Base-by-base conservation (phyloP, 2,888 invertebrate species). In the Drosophila sordidapex region DNA sequence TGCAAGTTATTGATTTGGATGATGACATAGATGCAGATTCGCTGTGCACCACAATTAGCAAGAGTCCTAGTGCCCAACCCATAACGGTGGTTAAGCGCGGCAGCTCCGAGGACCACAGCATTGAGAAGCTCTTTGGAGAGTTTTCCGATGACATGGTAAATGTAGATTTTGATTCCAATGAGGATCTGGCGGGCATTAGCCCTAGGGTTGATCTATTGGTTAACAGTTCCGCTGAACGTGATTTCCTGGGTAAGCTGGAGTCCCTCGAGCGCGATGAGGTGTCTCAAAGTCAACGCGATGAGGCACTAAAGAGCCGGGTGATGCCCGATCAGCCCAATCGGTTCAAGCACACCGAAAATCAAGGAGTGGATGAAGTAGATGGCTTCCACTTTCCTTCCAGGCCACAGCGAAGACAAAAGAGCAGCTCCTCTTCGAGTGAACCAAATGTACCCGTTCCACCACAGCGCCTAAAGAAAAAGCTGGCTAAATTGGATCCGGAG, bases 91-190 rank as follows among this genome's bases (percentile, higher is more conserved):
- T 90, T 2, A 75, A 87, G 61, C 88, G 91, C 0, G 91, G 92
- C 10, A 90, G 91, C 8, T 92, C 93, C 6, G 91, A 92, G 61
- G 92, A 92, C 31, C 91, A 92, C 25, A 93, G 93, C 67, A 93
- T 93, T 53, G 93, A 93, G 56, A 89, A 92, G 63, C 83, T 93
- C 1, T 92, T 93, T 53, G 91, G 91, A 18, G 76, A 92, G 29
- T 90, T 93, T 33, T 88, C 91, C 4, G 91, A 93, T 78, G 91
- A 93, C 67, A 92, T 93, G 3, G 92, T 91, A 2, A 90, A 92
- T 64, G 92, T 91, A 5, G 92, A 93, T 57, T 93, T 93, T 51
- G 92, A 93, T 76, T 92, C 92, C 13, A 92, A 92, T 64, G 93
- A 92, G 64, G 93, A 93, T 48, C 64, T 93, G 6, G 68, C 93